Percentiles rank a stretch among this genome's conserved stretches.
Evolutionary conservation across 2,888 invertebrate species (phyloP).

Genomic region (Dasysyrphus tricinctus): DNA sequence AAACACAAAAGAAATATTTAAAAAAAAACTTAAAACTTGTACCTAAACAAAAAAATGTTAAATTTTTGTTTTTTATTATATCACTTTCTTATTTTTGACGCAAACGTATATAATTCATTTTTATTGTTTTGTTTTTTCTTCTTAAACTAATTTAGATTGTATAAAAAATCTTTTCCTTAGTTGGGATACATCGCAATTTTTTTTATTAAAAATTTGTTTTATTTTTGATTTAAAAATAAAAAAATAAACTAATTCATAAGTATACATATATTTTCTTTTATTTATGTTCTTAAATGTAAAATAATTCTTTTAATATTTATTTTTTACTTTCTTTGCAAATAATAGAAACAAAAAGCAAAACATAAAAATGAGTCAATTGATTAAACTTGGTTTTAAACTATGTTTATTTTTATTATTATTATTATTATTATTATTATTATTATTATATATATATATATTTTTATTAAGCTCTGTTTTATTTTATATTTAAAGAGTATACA

Average conservation of each 20-base stretch:
- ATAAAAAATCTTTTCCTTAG: constrained; percentile 36
- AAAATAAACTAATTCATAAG: constrained; percentile 24
- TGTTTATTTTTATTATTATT: constrained; percentile 27
- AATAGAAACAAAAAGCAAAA: constrained; percentile 69
- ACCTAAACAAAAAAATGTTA: constrained; percentile 72
- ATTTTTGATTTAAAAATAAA: constrained; percentile 19
- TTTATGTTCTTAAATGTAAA: constrained; percentile 66
- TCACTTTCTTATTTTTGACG: constrained; percentile 36
- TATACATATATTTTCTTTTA: constrained; percentile 49
- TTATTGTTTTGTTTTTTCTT: constrained; percentile 65
- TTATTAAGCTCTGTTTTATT: constrained; percentile 79
- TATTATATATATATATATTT: constrained; percentile 68
- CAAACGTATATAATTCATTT: constrained; percentile 76
- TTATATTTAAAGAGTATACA: constrained; percentile 77
- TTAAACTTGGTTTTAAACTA: constrained; percentile 50
- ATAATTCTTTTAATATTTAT: constrained; percentile 74
- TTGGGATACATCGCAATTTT: constrained; percentile 63
- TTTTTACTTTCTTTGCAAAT: constrained; percentile 53
- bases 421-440: constrained; percentile 28
- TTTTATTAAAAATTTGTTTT: constrained; percentile 13
- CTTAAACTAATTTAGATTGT: constrained; percentile 31
- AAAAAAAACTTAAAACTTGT: constrained; percentile 64
- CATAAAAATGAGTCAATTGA: constrained; percentile 67
- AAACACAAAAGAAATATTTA: constrained; percentile 62
- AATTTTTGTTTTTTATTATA: constrained; percentile 26